Evolutionary conservation across 2,888 invertebrate species (phyloP).

Genomic region (Smittia aterrima): DNA sequence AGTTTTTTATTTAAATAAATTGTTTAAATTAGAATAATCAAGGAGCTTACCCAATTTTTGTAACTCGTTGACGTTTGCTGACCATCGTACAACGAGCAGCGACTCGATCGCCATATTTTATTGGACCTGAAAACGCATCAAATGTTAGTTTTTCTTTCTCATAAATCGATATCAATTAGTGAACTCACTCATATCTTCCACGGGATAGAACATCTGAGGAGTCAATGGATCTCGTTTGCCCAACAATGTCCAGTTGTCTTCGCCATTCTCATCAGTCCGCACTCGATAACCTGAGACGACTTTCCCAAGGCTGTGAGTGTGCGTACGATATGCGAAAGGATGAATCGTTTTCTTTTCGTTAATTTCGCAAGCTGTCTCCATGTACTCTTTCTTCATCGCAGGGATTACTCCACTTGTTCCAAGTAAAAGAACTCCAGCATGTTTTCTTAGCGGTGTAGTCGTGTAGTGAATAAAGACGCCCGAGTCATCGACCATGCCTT

Average conservation of each 20-base stretch:
- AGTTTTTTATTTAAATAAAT: slow-evolving; percentile 43
- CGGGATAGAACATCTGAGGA: slow-evolving; percentile 94
- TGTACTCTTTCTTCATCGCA: slow-evolving; percentile 67
- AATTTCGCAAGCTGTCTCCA: slow-evolving; percentile 88
- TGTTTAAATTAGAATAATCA: too few species aligned
- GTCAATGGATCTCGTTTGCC: slow-evolving; percentile 84
- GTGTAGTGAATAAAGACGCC: slow-evolving; percentile 81
- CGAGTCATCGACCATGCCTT: slow-evolving; percentile 76
- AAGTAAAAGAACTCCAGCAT: slow-evolving; percentile 87
- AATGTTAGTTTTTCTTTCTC: too few species aligned
- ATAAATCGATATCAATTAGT: neutral
- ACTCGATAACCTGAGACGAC: slow-evolving; percentile 83
- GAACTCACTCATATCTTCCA: slow-evolving; percentile 55
- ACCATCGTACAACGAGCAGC: slow-evolving; percentile 93
- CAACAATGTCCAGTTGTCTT: slow-evolving; percentile 75
- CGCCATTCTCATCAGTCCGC: slow-evolving; percentile 56
- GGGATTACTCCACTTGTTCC: slow-evolving; percentile 83
- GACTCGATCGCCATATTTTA: slow-evolving; percentile 68
- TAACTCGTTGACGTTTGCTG: slow-evolving; percentile 63
- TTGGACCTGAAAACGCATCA: slow-evolving; percentile 54
- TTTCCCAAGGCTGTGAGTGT: slow-evolving; percentile 84
- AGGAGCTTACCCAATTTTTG: slow-evolving; percentile 63
- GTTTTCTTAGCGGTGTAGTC: slow-evolving; percentile 68
- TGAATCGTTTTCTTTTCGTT: slow-evolving; percentile 78
- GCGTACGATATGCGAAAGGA: slow-evolving; percentile 94